Evolutionary conservation across 1,140 invertebrate genomes (phyloP).

Genomic region (Pseudomyrmex cubaensis): DNA sequence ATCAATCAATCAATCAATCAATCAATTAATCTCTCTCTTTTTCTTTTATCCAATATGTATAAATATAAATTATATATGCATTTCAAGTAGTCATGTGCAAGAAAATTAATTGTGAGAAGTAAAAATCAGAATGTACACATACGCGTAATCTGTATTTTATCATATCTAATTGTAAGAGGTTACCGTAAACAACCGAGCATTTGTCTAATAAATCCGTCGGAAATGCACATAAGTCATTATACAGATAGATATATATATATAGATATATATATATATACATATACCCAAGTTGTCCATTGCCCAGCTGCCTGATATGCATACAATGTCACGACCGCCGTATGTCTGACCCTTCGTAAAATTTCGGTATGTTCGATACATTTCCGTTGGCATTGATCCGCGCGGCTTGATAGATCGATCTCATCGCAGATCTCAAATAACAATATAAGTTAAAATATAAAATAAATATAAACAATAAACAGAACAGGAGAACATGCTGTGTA

Average conservation of each 20-base stretch:
- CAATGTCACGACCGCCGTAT: conserved; percentile 80
- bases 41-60: neutral
- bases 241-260: conserved; percentile 28
- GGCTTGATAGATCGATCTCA: neutral
- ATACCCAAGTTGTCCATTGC: conserved; percentile 70
- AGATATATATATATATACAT: no score
- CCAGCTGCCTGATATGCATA: conserved; percentile 83
- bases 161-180: neutral
- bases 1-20: no score
- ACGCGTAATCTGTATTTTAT: neutral
- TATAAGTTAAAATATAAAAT: no score
- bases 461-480: no score
- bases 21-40: no score
- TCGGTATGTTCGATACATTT: neutral
- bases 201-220: conserved; percentile 54
- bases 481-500: no score
- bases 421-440: no score
- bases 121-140: neutral
- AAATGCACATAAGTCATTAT: conserved; percentile 35
- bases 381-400: conserved; percentile 66
- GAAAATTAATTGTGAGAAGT: no score
- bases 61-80: neutral
- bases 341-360: conserved; percentile 52
- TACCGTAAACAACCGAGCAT: neutral
- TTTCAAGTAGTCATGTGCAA: no score